A percentile compares a stretch with the other conserved stretches of the same genome.
Evolutionary conservation across 2,113 vertebrate species (phyloP).

Genomic region (Girardinichthys multiradiatus): DNA sequence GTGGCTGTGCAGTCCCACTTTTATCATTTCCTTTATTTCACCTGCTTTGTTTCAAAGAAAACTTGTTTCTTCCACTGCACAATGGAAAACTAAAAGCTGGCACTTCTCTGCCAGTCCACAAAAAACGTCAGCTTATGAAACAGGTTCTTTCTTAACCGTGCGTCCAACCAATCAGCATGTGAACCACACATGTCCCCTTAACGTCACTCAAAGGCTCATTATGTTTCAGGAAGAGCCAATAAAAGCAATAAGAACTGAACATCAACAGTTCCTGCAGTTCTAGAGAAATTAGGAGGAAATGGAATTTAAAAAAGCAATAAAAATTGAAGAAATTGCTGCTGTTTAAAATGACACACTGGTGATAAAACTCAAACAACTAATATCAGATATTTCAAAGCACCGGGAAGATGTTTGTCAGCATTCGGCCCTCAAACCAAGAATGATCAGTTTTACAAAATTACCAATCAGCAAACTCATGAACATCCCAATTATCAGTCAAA

Average conservation of each 20-base stretch:
- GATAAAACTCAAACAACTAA: not conserved
- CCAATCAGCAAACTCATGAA: no score
- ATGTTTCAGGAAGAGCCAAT: not conserved
- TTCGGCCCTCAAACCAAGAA: no score
- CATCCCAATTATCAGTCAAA: no score
- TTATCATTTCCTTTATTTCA: no score
- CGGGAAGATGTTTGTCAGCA: no score
- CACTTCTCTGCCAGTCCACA: not conserved
- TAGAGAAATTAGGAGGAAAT: not conserved
- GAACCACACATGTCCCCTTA: not conserved
- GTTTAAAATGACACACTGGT: not conserved
- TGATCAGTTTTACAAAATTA: no score
- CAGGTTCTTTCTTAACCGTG: not conserved
- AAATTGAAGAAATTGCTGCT: not conserved
- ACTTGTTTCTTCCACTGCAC: not conserved
- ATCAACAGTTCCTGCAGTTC: not conserved
- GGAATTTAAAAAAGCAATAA: not conserved
- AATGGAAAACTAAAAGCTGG: not conserved
- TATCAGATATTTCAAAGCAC: not conserved
- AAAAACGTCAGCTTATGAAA: not conserved
- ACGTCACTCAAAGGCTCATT: not conserved
- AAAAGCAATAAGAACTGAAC: not conserved
- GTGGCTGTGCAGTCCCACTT: no score
- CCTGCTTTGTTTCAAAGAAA: not conserved
- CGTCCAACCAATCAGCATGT: not conserved